Evolutionary conservation across 2,797 vertebrate genomes (phyloP).

Genomic region (Schizothorax lantsangensis): DNA sequence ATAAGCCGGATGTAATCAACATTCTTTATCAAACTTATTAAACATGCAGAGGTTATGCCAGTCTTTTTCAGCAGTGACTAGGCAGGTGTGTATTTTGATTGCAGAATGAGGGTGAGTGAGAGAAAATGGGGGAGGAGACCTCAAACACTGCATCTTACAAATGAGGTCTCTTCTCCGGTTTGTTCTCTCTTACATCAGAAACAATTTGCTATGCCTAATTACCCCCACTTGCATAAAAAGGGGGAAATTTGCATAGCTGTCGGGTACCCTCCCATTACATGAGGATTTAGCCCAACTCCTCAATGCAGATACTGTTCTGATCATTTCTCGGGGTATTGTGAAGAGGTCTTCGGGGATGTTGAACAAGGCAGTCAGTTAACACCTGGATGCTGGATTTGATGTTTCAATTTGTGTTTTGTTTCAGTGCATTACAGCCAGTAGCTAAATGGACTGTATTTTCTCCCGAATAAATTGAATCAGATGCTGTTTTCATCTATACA

Average conservation of each 20-base stretch:
- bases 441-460: constrained; percentile 8
- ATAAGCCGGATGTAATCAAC: constrained; percentile 23
- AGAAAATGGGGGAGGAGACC: constrained; percentile 43
- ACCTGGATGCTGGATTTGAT: constrained; percentile 56
- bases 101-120: constrained; percentile 3
- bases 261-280: constrained; percentile 54
- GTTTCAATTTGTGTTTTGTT: constrained; percentile 55
- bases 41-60: constrained; percentile 18
- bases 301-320: constrained; percentile 47
- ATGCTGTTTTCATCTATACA: background rate
- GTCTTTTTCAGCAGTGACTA: constrained; percentile 1
- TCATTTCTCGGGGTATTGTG: constrained; percentile 54
- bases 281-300: constrained; percentile 43
- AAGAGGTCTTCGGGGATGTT: constrained; percentile 44
- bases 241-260: constrained; percentile 64
- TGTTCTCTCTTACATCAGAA: constrained; percentile 53
- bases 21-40: constrained; percentile 21
- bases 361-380: constrained; percentile 58
- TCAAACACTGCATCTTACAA: constrained; percentile 28
- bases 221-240: constrained; percentile 57
- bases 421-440: constrained; percentile 21
- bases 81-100: constrained; percentile 50
- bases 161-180: constrained; percentile 45
- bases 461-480: background rate
- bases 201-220: constrained; percentile 58